phyloP scores from a whole-genome alignment of 2,113 vertebrate species.

The Siniperca knerii region DNA sequence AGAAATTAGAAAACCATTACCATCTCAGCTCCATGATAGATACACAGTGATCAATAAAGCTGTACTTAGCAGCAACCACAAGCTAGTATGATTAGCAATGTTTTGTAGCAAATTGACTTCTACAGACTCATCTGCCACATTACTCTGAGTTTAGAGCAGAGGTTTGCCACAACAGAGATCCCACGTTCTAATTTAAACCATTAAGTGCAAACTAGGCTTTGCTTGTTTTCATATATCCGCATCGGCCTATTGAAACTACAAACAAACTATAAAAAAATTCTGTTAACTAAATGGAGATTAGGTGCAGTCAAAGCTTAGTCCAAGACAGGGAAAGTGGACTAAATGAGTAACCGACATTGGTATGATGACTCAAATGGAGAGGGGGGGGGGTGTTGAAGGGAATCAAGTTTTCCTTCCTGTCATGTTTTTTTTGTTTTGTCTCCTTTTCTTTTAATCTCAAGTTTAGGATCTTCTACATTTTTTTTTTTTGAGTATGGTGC shows the following conservation, averaged over 20 bases:
- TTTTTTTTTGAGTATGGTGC: not conserved
- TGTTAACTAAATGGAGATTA: slow-evolving; percentile 67
- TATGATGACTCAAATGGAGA: slow-evolving; percentile 67
- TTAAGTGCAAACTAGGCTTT: not conserved
- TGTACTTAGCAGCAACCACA: slow-evolving; percentile 7
- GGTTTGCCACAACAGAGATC: not conserved
- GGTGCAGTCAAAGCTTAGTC: slow-evolving; percentile 55
- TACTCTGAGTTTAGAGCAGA: not conserved
- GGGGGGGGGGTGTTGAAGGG: not conserved
- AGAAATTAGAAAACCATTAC: slow-evolving; percentile 10
- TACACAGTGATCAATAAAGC: not conserved
- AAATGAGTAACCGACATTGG: slow-evolving; percentile 66
- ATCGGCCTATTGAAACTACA: not conserved
- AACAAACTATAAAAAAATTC: slow-evolving; percentile 31
- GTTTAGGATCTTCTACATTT: not conserved
- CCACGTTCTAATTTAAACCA: not conserved
- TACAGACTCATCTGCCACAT: not conserved
- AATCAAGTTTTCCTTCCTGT: slow-evolving; percentile 43
- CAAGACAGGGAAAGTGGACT: slow-evolving; percentile 56
- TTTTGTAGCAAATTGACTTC: slow-evolving; percentile 14
- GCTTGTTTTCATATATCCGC: slow-evolving; percentile 1
- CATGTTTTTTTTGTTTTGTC: not conserved
- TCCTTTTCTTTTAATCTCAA: slow-evolving; percentile 4
- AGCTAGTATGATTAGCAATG: not conserved
- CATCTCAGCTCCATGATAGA: not conserved